Evolutionary conservation across 2,888 invertebrate genomes (phyloP), one percentile per base, ranked within the genome.

Genomic region (Cephus sareptanus): DNA sequence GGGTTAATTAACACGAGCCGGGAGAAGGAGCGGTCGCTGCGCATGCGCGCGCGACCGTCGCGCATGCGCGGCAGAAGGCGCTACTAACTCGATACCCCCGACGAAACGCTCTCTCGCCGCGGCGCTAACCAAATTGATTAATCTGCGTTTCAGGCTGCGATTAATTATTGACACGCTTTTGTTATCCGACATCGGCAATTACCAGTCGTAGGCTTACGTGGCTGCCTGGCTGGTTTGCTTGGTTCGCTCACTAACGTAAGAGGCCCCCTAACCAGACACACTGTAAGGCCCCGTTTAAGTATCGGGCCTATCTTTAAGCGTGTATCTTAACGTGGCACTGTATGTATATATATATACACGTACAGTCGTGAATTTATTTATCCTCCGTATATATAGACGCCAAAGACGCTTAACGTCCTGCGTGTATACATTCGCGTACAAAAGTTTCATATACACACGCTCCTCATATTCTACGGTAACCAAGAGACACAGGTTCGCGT

Each of bases 141-240:
- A 90, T 89, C 87, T 87, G 77, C 80, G 77, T 77, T 81, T 82
- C 82, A 74, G 69, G 77, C 75, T 76, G 83, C 86, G 86, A 90
- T 90, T 89, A 90, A 90, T 90, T 90, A 89, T 89, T 87, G 88
- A 89, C 88, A 87, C 90, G 88, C 87, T 88, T 87, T 85, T 86
- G 83, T 86, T 89, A 87, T 87, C 87, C 82, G 80, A 83, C 85
- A 86, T 88, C 87, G 83, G 87, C 86, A 86, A 86, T 87, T 87
- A 77, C 75, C 76, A 85, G 80, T 83, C 81, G 81, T 74, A 37
- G 77, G 73, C 40, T 56, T 56, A 56, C 40, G 23, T 56, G 40
- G 40, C 40, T 56, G 40, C 40, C 40, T 56, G 40, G 40, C 40
- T 56, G 40, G 40, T 56, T 56, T 23, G 40, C 40, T 56, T 56